Percentiles rank a stretch among this genome's conserved stretches.
These are phyloP conservation scores for Tragopan temminckii DNA, from an alignment of 2,797 vertebrate species.

Conservation along the genomic window DNA sequence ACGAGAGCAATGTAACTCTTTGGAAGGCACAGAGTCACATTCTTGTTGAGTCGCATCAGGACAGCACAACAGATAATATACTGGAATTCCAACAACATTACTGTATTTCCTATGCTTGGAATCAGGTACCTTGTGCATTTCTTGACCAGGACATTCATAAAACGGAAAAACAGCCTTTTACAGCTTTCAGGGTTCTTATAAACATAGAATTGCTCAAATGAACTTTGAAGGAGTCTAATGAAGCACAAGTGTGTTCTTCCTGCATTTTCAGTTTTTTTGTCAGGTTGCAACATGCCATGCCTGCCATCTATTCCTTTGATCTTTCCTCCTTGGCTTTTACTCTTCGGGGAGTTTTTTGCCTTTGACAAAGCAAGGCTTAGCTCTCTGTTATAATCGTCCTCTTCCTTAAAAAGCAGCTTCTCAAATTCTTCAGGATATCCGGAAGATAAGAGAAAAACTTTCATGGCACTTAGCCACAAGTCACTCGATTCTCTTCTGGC, in stretches of 20 bases:
- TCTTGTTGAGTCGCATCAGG: conserved; percentile 78
- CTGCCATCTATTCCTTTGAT: conserved; percentile 75
- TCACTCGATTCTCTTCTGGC: conserved; percentile 83
- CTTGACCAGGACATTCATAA: conserved; percentile 84
- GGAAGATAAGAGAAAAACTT: conserved; percentile 77
- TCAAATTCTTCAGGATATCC: conserved; percentile 82
- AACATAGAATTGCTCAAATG: conserved; percentile 80
- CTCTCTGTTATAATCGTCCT: conserved; percentile 79
- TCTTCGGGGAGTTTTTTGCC: neutral
- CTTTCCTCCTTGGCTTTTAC: conserved; percentile 50
- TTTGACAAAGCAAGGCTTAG: conserved; percentile 47
- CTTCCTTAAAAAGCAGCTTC: conserved; percentile 78
- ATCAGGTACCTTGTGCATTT: conserved; percentile 75
- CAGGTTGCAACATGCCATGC: conserved; percentile 82
- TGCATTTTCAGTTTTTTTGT: conserved; percentile 36
- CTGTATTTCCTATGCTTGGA: conserved; percentile 81
- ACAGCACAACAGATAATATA: conserved; percentile 81
- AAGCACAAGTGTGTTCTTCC: conserved; percentile 81
- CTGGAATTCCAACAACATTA: conserved; percentile 85
- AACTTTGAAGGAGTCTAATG: conserved; percentile 82
- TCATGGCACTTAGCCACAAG: conserved; percentile 82
- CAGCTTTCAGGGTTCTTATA: conserved; percentile 77
- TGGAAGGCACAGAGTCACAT: conserved; percentile 78
- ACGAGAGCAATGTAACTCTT: conserved; percentile 84
- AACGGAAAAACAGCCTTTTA: conserved; percentile 82